phyloP scores from a whole-genome alignment of 2,888 invertebrate species.

The Hoplodrina blanda region DNA sequence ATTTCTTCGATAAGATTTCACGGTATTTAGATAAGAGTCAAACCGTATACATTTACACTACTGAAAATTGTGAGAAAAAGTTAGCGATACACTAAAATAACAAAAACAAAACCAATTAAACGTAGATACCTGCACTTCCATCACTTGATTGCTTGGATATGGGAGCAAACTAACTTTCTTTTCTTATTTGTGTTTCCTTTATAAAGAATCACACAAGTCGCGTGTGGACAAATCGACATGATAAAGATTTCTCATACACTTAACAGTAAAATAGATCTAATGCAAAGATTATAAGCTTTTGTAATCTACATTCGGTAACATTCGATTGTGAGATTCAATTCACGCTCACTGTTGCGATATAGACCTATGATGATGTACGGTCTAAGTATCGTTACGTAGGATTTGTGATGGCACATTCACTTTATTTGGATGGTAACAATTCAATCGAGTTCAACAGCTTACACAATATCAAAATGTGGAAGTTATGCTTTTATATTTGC shows the following conservation, averaged over 20 bases:
- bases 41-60: too few relatives aligned
- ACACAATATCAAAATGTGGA: not conserved
- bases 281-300: not conserved
- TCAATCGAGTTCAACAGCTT: not conserved
- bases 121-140: too few relatives aligned
- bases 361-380: not conserved
- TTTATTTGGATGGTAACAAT: not conserved
- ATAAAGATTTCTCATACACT: conserved; percentile 18
- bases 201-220: not conserved
- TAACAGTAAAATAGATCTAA: not conserved
- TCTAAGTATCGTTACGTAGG: not conserved
- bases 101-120: too few relatives aligned
- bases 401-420: conserved; percentile 15
- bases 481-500: too few relatives aligned
- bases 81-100: too few relatives aligned
- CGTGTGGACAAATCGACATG: not conserved
- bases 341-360: conserved; percentile 31
- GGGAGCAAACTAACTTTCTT: not conserved
- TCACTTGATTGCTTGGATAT: not conserved
- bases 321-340: conserved; percentile 17
- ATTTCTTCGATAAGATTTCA: too few relatives aligned
- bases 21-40: too few relatives aligned
- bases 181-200: not conserved
- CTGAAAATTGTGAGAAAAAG: not conserved
- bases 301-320: conserved; percentile 25